A percentile compares a stretch with the other conserved stretches of the same genome.
Conservation (phyloP, 2,113 vertebrate genomes). For the Zingel zingel region DNA sequence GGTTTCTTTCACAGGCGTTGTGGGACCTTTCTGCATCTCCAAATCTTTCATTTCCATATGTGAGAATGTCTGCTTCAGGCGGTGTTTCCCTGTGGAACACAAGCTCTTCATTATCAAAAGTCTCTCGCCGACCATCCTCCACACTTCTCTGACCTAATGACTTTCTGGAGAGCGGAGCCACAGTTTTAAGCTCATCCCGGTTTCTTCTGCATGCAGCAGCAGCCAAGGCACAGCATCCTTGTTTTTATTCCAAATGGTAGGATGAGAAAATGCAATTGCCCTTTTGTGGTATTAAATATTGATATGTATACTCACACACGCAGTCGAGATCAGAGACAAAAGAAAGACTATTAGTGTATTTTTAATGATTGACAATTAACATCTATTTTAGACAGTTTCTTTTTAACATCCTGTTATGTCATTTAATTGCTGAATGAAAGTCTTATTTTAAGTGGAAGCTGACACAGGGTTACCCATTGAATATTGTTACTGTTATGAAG, state of each 20-base stretch:
- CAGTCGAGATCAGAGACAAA: not conserved
- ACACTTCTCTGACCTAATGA: constrained; percentile 83
- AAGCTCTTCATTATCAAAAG: constrained; percentile 83
- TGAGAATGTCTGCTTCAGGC: constrained; percentile 74
- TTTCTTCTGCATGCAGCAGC: constrained; percentile 58
- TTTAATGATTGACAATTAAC: not conserved
- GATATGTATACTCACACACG: constrained; percentile 35
- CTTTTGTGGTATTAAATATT: constrained; percentile 66
- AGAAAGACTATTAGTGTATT: not conserved
- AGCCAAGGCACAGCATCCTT: constrained; percentile 46
- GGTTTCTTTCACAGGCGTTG: constrained; percentile 43
- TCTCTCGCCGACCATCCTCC: constrained; percentile 78
- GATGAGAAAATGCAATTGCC: constrained; percentile 46
- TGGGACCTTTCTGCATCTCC: constrained; percentile 73
- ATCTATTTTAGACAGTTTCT: not conserved
- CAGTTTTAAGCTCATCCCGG: constrained; percentile 74
- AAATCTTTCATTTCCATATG: constrained; percentile 82
- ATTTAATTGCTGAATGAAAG: not conserved
- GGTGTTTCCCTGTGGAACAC: constrained; percentile 77
- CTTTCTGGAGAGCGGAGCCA: constrained; percentile 76
- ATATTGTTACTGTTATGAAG: not conserved
- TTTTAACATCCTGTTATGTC: not conserved
- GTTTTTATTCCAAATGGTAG: constrained; percentile 55
- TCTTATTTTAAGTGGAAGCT: not conserved
- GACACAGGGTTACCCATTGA: not conserved